Base-by-base conservation (phyloP, 2,888 invertebrate genomes). In the Tubiluchus corallicola region DNA sequence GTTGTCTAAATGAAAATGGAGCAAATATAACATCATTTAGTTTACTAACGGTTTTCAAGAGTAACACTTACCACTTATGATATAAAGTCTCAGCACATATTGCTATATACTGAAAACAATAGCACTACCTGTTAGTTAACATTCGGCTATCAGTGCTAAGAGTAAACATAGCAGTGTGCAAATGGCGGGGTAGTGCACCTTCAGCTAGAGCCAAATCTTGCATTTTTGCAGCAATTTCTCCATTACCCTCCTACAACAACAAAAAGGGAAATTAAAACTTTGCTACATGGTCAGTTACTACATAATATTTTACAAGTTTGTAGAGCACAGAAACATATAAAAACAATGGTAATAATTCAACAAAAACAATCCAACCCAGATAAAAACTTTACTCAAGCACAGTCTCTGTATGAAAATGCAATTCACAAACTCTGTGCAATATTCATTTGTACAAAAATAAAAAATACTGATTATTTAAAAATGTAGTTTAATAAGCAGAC, bases 171-270 rank as follows among this genome's bases (percentile, higher is more conserved):
- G 96, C 85, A 38, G 84, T 77, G 50, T 88, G 69, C 49, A 98
- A 68, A 67, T 98, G 98, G 3, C 87, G 72, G 5, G 92, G 87
- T 44, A 98, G 67, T 0, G 98, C 94, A 2, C 94, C 96, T 67
- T 99, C 96, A 2, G 87, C 87, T 43, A 99, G 68, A 1, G 98
- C 90, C 50, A 98, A 69, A 42, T 84, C 79, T 67, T 94, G 96
- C 90, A 96, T 94, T 57, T 82, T 77, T 20, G 80, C 75, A 0
- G 92, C 87, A 13, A 90, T 81, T 55, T 80, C 79, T n/a, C 78
- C 73, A 52, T 83, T 82, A 2, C 94, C 94, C 66, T 98, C 98
- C 67, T 65, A 44, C 3, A 44, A 46, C 13, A 9, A 20, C 18
- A 4, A 18, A 29, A 29, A n/a, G n/a, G n/a, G n/a, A n/a, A n/a